These are phyloP conservation scores for Anneissia japonica DNA, from an alignment of 35 echinoderm and acorn worm species.

Conservation along the genomic window DNA sequence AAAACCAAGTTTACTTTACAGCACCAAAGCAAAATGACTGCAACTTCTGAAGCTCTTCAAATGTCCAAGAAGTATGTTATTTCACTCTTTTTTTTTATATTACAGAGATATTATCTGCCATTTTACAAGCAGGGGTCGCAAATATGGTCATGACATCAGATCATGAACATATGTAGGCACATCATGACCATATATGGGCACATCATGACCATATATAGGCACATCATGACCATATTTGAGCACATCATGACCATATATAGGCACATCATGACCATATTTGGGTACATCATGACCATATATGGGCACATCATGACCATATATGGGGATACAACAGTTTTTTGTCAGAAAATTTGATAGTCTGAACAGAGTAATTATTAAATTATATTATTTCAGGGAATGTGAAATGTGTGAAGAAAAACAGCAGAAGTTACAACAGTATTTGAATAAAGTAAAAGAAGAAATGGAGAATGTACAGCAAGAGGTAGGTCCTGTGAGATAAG, in stretches of 20 bases:
- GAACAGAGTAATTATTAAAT: neutral
- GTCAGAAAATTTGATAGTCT: too few species aligned
- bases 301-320: neutral
- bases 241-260: neutral
- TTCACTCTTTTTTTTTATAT: slow-evolving; percentile 8
- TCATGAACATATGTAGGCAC: too few species aligned
- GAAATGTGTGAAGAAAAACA: neutral
- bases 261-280: neutral
- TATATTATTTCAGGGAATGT: neutral
- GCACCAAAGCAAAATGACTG: slow-evolving; percentile 52
- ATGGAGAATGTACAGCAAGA: slow-evolving; percentile 21
- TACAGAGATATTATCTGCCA: slow-evolving; percentile 37
- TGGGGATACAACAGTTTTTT: neutral
- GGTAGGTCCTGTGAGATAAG: slow-evolving; percentile 3
- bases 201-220: neutral
- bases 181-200: slow-evolving; percentile 5
- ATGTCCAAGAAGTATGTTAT: slow-evolving; percentile 38
- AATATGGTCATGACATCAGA: too few species aligned
- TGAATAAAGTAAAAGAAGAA: slow-evolving; percentile 5
- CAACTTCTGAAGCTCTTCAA: slow-evolving; percentile 33
- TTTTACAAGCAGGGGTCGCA: too few species aligned
- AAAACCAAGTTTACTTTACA: slow-evolving; percentile 63
- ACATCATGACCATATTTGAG: slow-evolving; percentile 23
- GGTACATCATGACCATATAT: neutral
- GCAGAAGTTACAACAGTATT: neutral